Percentiles rank a stretch among this genome's conserved stretches.
Evolutionary conservation across 2,888 invertebrate species (phyloP).

Genomic region (Thymelicus lineola): DNA sequence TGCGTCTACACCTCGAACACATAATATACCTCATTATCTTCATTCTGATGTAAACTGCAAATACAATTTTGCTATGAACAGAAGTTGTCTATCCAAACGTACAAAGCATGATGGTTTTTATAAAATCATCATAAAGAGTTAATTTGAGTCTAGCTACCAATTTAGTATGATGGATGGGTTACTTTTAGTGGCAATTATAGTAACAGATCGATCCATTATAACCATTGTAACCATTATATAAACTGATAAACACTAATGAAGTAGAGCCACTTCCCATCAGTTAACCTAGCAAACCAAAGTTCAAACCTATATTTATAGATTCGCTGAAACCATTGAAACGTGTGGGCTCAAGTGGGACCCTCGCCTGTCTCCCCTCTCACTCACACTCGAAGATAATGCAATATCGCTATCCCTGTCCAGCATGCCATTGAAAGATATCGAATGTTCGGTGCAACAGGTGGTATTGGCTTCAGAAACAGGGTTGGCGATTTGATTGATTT

Average conservation of each 20-base stretch:
- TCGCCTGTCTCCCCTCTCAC: conserved; percentile 59
- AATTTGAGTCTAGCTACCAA: no score
- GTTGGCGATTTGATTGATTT: conserved; percentile 72
- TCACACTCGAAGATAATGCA: conserved; percentile 45
- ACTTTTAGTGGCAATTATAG: no score
- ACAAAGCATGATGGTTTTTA: no score
- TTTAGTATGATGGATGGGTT: no score
- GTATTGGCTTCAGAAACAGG: conserved; percentile 77
- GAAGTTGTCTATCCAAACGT: no score
- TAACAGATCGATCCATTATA: no score
- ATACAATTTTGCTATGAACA: no score
- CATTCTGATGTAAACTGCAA: no score
- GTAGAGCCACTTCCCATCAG: conserved; percentile 61
- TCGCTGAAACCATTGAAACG: conserved; percentile 77
- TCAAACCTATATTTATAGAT: conserved; percentile 80
- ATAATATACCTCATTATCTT: no score
- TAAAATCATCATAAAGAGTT: no score
- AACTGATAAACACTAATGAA: conserved; percentile 19
- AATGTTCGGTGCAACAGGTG: conserved; percentile 82
- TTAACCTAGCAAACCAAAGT: conserved; percentile 55
- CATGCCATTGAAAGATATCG: conserved; percentile 83
- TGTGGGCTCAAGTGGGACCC: conserved; percentile 76
- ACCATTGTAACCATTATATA: no score
- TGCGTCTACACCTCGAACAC: no score
- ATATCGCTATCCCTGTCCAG: conserved; percentile 54